Evolutionary conservation across 2,797 vertebrate genomes (phyloP).

Genomic region (Mus minutoides): DNA sequence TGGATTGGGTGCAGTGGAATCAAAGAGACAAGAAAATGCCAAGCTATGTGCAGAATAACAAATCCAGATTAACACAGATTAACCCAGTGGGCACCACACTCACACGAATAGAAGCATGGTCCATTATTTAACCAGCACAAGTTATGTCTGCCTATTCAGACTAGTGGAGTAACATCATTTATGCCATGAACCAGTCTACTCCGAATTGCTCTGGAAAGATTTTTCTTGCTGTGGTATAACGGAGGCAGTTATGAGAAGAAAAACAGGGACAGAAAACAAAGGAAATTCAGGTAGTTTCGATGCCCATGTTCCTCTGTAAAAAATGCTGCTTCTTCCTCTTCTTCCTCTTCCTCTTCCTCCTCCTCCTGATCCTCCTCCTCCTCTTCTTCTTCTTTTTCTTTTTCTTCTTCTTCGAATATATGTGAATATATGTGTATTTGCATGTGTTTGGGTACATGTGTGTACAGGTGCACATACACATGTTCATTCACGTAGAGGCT

Average conservation of each 20-base stretch:
- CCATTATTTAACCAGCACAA: background rate
- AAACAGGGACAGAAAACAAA: background rate
- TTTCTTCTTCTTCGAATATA: no score
- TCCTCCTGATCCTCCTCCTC: no score
- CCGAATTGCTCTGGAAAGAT: background rate
- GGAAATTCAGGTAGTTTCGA: background rate
- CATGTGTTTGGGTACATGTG: background rate
- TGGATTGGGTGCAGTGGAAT: background rate
- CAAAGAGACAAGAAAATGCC: background rate
- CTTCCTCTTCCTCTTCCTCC: no score
- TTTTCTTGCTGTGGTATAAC: background rate
- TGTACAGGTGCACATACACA: background rate
- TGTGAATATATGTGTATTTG: background rate
- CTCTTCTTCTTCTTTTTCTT: no score
- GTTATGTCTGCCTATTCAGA: background rate
- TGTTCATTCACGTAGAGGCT: background rate
- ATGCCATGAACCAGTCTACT: background rate
- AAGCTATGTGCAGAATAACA: background rate
- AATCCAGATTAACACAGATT: background rate
- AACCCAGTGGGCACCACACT: background rate
- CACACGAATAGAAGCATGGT: background rate
- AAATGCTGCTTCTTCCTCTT: background rate
- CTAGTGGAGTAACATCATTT: background rate
- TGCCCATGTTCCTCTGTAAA: background rate
- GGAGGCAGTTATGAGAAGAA: background rate